Evolutionary conservation across 1,140 invertebrate genomes (phyloP).

Genomic region (Drosophila micromelanica): DNA sequence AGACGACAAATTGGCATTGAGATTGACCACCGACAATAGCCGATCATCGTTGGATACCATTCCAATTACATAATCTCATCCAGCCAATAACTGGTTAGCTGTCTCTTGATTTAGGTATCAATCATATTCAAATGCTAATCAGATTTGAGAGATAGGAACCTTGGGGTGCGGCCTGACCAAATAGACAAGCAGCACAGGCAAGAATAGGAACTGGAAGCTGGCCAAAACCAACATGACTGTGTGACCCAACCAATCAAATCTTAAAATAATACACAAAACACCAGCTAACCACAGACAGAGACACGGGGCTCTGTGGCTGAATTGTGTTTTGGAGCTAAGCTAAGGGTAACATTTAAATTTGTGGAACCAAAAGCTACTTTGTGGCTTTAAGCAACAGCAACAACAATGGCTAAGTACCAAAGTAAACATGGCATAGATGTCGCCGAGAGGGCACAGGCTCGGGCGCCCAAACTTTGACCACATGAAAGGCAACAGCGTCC

Average conservation of each 20-base stretch:
- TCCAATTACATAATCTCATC: neutral
- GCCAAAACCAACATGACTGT: slow-evolving; percentile 41
- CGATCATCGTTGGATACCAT: neutral
- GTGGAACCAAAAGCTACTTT: slow-evolving; percentile 64
- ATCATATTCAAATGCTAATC: slow-evolving; percentile 38
- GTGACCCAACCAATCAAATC: slow-evolving; percentile 53
- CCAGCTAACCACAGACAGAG: slow-evolving; percentile 28
- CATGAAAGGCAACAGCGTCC: slow-evolving; percentile 51
- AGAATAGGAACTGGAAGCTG: neutral
- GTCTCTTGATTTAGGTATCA: too few relatives aligned
- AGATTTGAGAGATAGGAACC: slow-evolving; percentile 9
- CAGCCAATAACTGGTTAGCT: neutral
- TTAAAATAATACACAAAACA: slow-evolving; percentile 72
- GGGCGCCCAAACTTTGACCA: slow-evolving; percentile 53
- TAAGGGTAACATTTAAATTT: slow-evolving; percentile 64
- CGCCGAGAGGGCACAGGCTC: slow-evolving; percentile 32
- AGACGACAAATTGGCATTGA: neutral
- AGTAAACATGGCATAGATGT: slow-evolving; percentile 79
- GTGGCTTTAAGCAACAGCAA: slow-evolving; percentile 71
- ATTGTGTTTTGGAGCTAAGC: slow-evolving; percentile 35
- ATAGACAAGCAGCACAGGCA: slow-evolving; percentile 17
- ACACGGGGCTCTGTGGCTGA: slow-evolving; percentile 9
- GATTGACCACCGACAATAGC: neutral
- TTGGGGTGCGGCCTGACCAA: slow-evolving; percentile 24
- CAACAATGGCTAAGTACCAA: slow-evolving; percentile 65